These are phyloP conservation scores for Dendroctonus valens DNA, from an alignment of 1,140 invertebrate genomes.

Conservation along the genomic window DNA sequence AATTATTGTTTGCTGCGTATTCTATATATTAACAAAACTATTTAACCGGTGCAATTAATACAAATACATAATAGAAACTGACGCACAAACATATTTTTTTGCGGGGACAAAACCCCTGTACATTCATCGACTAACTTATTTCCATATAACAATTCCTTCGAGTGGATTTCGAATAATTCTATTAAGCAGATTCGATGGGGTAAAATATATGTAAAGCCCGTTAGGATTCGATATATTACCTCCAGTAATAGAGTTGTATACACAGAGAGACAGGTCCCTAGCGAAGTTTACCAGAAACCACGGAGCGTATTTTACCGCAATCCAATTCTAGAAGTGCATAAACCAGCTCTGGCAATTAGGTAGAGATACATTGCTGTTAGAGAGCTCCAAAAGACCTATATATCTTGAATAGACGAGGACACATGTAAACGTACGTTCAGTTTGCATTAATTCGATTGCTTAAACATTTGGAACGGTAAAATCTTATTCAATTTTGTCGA, in stretches of 20 bases:
- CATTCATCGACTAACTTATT: background rate
- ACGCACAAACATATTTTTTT: too few relatives aligned
- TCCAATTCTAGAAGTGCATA: constrained; percentile 50
- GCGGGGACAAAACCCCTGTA: too few relatives aligned
- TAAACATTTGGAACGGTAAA: background rate
- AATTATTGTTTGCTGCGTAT: too few relatives aligned
- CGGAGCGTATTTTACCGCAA: constrained; percentile 50
- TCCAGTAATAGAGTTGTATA: constrained; percentile 46
- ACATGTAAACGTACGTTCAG: constrained; percentile 34
- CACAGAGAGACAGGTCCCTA: constrained; percentile 44
- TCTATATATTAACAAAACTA: too few relatives aligned
- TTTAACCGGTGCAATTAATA: too few relatives aligned
- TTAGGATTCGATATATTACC: constrained; percentile 48
- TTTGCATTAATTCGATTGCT: constrained; percentile 39
- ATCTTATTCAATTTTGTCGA: background rate
- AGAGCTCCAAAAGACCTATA: constrained; percentile 40
- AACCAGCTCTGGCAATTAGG: constrained; percentile 49
- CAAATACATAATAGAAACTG: too few relatives aligned
- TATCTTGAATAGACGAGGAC: constrained; percentile 31
- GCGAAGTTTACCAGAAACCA: constrained; percentile 49
- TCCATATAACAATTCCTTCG: constrained; percentile 38
- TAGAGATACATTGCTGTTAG: constrained; percentile 46
- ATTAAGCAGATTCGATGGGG: constrained; percentile 45
- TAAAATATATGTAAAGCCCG: constrained; percentile 44
- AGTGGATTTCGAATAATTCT: constrained; percentile 45